Evolutionary conservation across 1,140 invertebrate species (phyloP), one percentile per base, ranked within the genome.

Genomic region (Yoshiicerus persimilis): DNA sequence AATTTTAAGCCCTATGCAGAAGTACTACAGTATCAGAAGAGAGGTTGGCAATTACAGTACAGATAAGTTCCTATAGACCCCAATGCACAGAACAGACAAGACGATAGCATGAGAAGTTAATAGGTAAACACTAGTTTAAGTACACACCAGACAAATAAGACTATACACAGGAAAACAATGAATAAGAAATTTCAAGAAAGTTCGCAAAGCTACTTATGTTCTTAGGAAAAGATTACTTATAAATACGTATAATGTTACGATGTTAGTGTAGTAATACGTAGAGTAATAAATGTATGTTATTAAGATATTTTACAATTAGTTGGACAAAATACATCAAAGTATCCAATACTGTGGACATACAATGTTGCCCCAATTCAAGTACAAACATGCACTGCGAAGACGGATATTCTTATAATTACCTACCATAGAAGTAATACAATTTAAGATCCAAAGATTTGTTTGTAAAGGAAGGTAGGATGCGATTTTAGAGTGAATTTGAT

Each of bases 81-180:
- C 25, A 36, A 75, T 9, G 23, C 70, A 75, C 34, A 36, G n/a
- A n/a, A n/a, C 47, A 56, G 47, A 56, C 47, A 56, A 56, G 47
- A 56, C 47, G 47, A 56, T 56, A 56, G 47, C 47, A 56, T 56
- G 20, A 56, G 27, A 75, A 75, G 70, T 75, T 75, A n/a, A n/a
- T 70, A 32, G 9, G 10, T 27, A 70, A 83, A 83, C 8, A 83
- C n/a, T n/a, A 34, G 38, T 38, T 84, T 36, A 84, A 36, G 20
- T 39, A 84, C 80, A 84, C 38, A 36, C 80, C 36, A 84, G n/a
- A n/a, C n/a, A n/a, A n/a, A n/a, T n/a, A n/a, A n/a, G n/a, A 75
- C 20, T 85, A 23, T 13, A 39, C 13, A 16, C 36, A 10, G 27
- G n/a, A 41, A 16, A 85, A 30, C n/a, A 85, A 56, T 9, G n/a